These are phyloP conservation scores for Aelia acuminata DNA, from an alignment of 2,888 invertebrate genomes.

Conservation along the genomic window DNA sequence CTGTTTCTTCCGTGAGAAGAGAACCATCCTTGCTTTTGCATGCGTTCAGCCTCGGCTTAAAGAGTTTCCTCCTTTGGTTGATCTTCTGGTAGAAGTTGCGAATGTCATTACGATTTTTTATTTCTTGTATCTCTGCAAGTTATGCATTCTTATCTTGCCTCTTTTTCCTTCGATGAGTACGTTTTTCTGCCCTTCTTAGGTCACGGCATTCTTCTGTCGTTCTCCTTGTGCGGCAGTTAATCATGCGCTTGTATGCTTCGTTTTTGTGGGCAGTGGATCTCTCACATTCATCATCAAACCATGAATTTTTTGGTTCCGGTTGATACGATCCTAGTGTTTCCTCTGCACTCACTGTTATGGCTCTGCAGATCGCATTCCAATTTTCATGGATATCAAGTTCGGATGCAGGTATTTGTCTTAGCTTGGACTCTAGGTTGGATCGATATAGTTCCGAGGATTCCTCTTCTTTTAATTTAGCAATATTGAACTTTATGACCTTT, in stretches of 20 bases:
- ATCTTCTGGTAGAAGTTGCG: neutral
- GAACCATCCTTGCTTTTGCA: neutral
- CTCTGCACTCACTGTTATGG: too few relatives aligned
- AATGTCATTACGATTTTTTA: too few relatives aligned
- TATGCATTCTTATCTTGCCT: neutral
- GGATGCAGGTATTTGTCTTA: too few relatives aligned
- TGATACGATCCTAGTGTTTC: too few relatives aligned
- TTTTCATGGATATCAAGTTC: too few relatives aligned
- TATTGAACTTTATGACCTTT: too few relatives aligned
- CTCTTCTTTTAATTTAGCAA: too few relatives aligned
- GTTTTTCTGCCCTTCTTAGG: neutral
- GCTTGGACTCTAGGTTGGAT: too few relatives aligned
- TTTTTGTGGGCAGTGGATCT: neutral
- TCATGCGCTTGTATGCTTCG: neutral
- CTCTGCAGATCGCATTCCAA: too few relatives aligned
- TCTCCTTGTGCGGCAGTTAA: neutral
- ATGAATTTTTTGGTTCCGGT: neutral
- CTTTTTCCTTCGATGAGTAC: neutral
- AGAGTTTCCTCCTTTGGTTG: neutral
- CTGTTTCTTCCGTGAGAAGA: neutral
- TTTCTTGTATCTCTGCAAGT: neutral
- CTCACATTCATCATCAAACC: constrained; percentile 12
- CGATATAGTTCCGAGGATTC: too few relatives aligned
- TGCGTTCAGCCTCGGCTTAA: neutral
- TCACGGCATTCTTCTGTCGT: neutral